Percentiles rank a stretch among this genome's conserved stretches.
These are phyloP conservation scores for Cryptus armator DNA, from an alignment of 2,888 invertebrate genomes.

Conservation along the genomic window DNA sequence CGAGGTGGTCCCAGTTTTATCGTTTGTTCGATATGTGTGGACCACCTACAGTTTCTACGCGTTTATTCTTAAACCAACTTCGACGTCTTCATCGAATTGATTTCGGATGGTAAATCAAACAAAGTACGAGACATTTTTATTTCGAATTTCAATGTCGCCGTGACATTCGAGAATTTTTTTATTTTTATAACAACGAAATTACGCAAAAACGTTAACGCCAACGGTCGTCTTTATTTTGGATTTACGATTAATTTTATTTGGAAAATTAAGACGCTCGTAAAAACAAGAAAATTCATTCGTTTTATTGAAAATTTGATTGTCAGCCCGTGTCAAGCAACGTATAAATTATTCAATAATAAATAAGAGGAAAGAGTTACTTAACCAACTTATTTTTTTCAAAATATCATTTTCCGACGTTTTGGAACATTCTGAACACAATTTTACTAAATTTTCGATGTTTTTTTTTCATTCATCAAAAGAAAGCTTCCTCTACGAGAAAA, in stretches of 20 bases:
- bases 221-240: too few relatives aligned
- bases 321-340: not conserved
- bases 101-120: slow-evolving; percentile 5
- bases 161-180: too few relatives aligned
- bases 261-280: slow-evolving; percentile 14
- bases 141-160: too few relatives aligned
- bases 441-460: too few relatives aligned
- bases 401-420: too few relatives aligned
- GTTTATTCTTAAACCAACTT: slow-evolving; percentile 6
- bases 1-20: too few relatives aligned
- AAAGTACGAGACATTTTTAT: too few relatives aligned
- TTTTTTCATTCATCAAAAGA: too few relatives aligned
- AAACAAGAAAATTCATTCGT: slow-evolving; percentile 14
- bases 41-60: slow-evolving; percentile 19
- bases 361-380: slow-evolving; percentile 27
- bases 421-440: too few relatives aligned
- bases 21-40: not conserved
- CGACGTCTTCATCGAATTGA: slow-evolving; percentile 10
- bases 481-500: slow-evolving; percentile 13
- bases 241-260: not conserved
- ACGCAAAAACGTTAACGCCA: too few relatives aligned
- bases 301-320: slow-evolving; percentile 52
- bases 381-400: too few relatives aligned
- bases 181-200: not conserved
- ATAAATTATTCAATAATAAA: slow-evolving; percentile 50